Evolutionary conservation across 2,888 invertebrate genomes (phyloP), one percentile per base, ranked within the genome.

Genomic region (Drosophila villosipedis): DNA sequence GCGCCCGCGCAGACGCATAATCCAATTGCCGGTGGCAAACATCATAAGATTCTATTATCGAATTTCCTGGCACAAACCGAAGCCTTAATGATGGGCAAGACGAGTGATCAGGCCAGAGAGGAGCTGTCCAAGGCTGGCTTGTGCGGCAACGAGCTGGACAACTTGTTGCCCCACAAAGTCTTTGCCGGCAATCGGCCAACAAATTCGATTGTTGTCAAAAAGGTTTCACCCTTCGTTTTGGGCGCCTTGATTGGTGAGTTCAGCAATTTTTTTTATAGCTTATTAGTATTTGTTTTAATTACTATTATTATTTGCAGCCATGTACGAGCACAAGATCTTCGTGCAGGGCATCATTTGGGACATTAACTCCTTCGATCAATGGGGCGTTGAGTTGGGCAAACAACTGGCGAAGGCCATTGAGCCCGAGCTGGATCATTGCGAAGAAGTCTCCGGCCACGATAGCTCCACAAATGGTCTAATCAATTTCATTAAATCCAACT

Each of bases 41-140:
- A 99, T 93, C 99, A 99, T 94, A 97, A 97, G 95, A 98, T 99
- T 89, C 94, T 99, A 71, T 94, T 99, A 72, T 97, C 99, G 1
- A 99, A 99, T 94, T 99, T 99, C 94, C 94, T 99, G 80, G 99
- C 99, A 16, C 99, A 99, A 94, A 99, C 99, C 0, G 99, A 99
- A 93, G 99, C 99, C 22, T 94, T 99, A 60, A 99, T 99, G 98
- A 96, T 96, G 87, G 95, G 95, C 7, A 95, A 95, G 92, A 94
- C 94, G 16, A 72, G 93, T 1, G 94, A 93, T 0, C 95, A 95
- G 93, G 95, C 98, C 0, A 95, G 95, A 83, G 95, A 94, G 0
- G 99, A 99, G 93, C 94, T 99, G 60, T 94, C 96, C 92, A 96
- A 96, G 84, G 95, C 97, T 0, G 98, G 98, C 19, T 94, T 97